phyloP scores from a whole-genome alignment of 2,797 vertebrate species.

The Pseudochromis fuscus region DNA sequence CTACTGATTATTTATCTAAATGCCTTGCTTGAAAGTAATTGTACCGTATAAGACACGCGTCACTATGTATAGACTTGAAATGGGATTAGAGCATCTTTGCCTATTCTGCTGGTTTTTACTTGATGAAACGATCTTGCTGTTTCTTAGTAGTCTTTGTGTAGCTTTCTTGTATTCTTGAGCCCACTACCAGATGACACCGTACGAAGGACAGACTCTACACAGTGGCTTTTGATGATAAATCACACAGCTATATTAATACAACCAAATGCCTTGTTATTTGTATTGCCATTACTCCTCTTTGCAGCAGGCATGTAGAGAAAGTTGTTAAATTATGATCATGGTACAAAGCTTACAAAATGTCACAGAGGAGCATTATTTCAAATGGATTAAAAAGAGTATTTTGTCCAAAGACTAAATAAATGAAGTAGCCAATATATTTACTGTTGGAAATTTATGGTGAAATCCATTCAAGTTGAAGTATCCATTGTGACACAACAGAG shows the following conservation, averaged over 20 bases:
- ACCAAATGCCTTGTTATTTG: neutral
- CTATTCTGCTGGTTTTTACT: neutral
- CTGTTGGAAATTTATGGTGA: neutral
- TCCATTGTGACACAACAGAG: neutral
- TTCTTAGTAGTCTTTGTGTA: slow-evolving; percentile 4
- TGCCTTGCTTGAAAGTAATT: slow-evolving; percentile 18
- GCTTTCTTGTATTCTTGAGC: neutral
- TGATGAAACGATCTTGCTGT: slow-evolving; percentile 4
- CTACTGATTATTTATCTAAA: slow-evolving; percentile 7
- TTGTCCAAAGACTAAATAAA: slow-evolving; percentile 6
- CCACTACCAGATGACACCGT: neutral
- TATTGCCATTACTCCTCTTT: neutral
- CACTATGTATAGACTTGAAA: neutral
- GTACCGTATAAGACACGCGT: neutral
- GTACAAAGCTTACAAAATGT: neutral
- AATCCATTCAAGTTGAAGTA: neutral
- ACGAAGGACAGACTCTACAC: neutral
- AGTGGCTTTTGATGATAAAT: neutral
- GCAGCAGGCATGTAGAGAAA: neutral
- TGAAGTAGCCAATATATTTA: neutral
- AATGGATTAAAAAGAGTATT: slow-evolving; percentile 18
- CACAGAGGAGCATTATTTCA: neutral
- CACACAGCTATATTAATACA: neutral
- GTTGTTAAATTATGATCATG: neutral
- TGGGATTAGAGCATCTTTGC: neutral